phyloP scores from a whole-genome alignment of 2,113 vertebrate genomes.

The Cathartes aura region DNA sequence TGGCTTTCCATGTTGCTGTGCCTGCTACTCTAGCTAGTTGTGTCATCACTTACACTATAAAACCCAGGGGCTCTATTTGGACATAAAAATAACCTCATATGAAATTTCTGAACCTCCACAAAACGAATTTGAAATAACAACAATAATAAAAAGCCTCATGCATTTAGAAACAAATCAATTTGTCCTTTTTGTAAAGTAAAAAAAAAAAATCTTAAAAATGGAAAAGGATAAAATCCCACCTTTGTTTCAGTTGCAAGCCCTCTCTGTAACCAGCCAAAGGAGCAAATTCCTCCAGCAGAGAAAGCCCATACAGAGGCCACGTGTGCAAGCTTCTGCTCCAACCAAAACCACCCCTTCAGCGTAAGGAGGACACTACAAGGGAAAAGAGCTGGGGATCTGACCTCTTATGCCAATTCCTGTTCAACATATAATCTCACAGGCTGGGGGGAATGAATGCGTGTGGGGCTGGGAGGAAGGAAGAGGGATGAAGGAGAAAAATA shows the following conservation, averaged over 20 bases:
- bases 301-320: not conserved
- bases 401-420: not conserved
- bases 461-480: not conserved
- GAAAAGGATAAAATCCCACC: not conserved
- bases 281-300: not conserved
- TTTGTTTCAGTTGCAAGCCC: not conserved
- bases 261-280: not conserved
- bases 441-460: rapidly evolving
- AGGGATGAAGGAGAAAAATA: not conserved
- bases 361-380: not conserved
- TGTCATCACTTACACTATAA: not conserved
- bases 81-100: not conserved
- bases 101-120: not conserved
- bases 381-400: not conserved
- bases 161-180: not conserved
- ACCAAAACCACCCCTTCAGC: rapidly evolving
- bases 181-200: not conserved
- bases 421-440: not conserved
- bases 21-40: not conserved
- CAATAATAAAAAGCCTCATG: not conserved
- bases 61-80: not conserved
- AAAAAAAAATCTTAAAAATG: not conserved
- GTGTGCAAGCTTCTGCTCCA: not conserved
- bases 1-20: not conserved
- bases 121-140: not conserved